Base-by-base conservation (phyloP, 2,888 invertebrate species). In the Andrena minutula region DNA sequence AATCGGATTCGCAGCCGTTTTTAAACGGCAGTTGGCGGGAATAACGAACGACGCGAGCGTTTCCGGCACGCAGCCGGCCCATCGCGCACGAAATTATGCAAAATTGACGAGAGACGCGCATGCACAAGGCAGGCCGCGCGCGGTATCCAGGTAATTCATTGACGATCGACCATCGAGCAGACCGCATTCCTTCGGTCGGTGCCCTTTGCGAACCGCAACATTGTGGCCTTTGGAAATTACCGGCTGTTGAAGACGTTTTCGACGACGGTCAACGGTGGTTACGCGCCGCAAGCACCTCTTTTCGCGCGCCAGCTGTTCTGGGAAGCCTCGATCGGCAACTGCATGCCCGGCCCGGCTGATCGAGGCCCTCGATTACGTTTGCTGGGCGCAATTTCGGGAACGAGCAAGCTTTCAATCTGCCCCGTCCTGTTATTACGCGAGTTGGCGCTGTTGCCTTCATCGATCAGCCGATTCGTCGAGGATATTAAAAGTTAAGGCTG, bases 61-160 rank as follows among this genome's bases (percentile, higher is more conserved):
- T 63, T 32, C 32, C 72, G 12, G 35, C 47, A 23, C 0, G 16
- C 16, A 12, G 12, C 8, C 32, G 8, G 56, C 23, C 23, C 20
- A 10, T 56, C 56, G 35, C 23, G 28, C n/a, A 12, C 30, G 20
- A 53, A 66, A 66, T 74, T 74, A 74, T 66, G 73, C 73, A 66
- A 58, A 74, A 74, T 56, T 7, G 23, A 16, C 20, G 58, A 10
- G 16, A 4, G 32, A 32, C 0, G 10, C 7, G 20, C 26, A 1
- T 26, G 16, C 20, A 41, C 41, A 1, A 41, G 41, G 4, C 16
- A 5, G 0, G 41, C 41, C 41, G 4, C 41, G 16, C 41, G 16
- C 16, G 16, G 41, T 1, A 16, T 41, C 41, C 41, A 41, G 41
- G 41, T 41, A 41, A 41, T 41, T 41, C 41, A 41, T 41, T 41